A percentile compares a stretch with the other conserved stretches of the same genome.
These are phyloP conservation scores for Muscina levida DNA, from an alignment of 2,888 invertebrate species.

Conservation along the genomic window DNA sequence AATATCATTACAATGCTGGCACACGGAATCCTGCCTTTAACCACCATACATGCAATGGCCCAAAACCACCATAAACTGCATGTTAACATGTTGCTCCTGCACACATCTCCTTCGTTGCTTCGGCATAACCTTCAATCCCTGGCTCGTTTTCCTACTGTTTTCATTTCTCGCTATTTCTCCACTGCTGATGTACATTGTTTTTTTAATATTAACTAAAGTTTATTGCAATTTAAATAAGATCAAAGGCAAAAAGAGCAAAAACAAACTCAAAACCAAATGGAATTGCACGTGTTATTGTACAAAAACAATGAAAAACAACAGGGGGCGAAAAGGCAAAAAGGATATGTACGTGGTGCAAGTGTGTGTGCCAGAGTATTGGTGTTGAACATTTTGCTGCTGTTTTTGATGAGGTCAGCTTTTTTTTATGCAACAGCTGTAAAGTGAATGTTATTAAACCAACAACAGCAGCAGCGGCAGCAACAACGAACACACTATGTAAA, in stretches of 20 bases:
- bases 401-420: slow-evolving; percentile 18
- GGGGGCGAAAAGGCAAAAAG: slow-evolving; percentile 35
- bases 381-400: not conserved
- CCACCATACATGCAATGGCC: too few relatives aligned
- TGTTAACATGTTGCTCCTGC: slow-evolving; percentile 24
- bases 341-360: not conserved
- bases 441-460: slow-evolving; percentile 38
- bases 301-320: slow-evolving; percentile 5
- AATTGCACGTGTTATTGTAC: slow-evolving; percentile 14
- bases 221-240: slow-evolving; percentile 54
- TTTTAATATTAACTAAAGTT: slow-evolving; percentile 42
- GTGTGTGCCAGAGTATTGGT: not conserved
- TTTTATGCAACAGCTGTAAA: slow-evolving; percentile 54
- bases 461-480: not conserved
- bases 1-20: too few relatives aligned
- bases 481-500: not conserved
- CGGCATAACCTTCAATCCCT: slow-evolving; percentile 24
- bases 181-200: not conserved
- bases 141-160: slow-evolving; percentile 29
- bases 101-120: not conserved
- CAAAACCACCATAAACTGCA: not conserved
- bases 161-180: not conserved
- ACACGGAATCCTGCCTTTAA: too few relatives aligned
- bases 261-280: not conserved
- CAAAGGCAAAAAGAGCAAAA: slow-evolving; percentile 16